Evolutionary conservation across 2,888 invertebrate genomes (phyloP), one percentile per base, ranked within the genome.

Genomic region (Pachliopta kotzebuea): DNA sequence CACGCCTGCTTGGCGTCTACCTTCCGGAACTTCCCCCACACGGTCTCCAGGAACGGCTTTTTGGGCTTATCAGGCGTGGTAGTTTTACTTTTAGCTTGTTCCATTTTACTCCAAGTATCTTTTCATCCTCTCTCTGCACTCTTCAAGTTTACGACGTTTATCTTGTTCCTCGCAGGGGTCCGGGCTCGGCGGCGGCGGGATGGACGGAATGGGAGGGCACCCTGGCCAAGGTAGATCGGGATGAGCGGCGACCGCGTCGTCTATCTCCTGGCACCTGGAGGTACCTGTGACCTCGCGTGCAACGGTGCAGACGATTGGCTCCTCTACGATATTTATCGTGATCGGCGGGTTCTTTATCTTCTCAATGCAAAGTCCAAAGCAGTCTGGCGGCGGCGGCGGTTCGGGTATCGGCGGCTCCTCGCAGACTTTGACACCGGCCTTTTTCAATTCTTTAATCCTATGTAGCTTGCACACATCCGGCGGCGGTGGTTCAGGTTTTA

Each of bases 311-410:
- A 80, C 76, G 17, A 73, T 69, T 8, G 76, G 76, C 17, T 66
- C 53, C 0, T 72, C 64, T 0, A 69, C 21, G 6, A 62, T 57
- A 0, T 61, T 64, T 0, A 70, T 53, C 6, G 68, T 66, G 11
- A 81, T 50, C 0, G 76, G 74, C 9, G 76, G 77, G 50, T 88
- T 86, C 62, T 86, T 88, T 0, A 89, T 74, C 70, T 69, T 83
- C 58, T 88, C 86, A n/a, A 80, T 75, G 63, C 85, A 86, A 20
- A 87, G 31, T 0, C 76, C 86, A 1, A 72, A 62, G 50, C 88
- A 88, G 0, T 63, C 20, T 0, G 81, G 75, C 0, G 76, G 70
- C 0, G 74, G 78, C 0, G 71, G 62, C 0, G 81, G 83, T 0
- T 71, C 71, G 29, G 62, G 67, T 1, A 74, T 62, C 0, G 79